Percentiles rank a stretch among this genome's conserved stretches.
Conservation (phyloP, 64 coral and sea anemone species). For the Pocillopora damicornis region DNA sequence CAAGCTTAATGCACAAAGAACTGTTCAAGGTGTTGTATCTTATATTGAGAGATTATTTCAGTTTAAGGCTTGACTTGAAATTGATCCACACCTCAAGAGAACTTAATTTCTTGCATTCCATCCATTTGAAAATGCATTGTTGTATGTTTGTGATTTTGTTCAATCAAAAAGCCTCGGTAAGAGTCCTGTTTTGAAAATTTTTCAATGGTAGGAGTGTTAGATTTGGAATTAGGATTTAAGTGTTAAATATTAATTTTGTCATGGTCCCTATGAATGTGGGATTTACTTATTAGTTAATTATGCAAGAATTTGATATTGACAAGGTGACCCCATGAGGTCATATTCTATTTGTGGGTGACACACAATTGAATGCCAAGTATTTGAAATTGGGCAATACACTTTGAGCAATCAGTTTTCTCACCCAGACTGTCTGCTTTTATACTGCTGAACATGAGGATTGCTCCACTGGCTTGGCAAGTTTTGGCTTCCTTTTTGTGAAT, state of each 20-base stretch:
- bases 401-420: not conserved
- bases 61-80: too few relatives aligned
- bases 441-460: not conserved
- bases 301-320: slow-evolving; percentile 1
- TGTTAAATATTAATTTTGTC: not conserved
- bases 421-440: not conserved
- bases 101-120: too few relatives aligned
- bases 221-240: too few relatives aligned
- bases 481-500: not conserved
- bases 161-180: too few relatives aligned
- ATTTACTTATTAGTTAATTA: not conserved
- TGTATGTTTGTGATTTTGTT: too few relatives aligned
- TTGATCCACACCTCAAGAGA: too few relatives aligned
- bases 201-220: too few relatives aligned
- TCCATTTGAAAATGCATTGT: too few relatives aligned
- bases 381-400: slow-evolving; percentile 30
- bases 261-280: not conserved
- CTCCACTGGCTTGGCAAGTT: not conserved
- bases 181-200: too few relatives aligned
- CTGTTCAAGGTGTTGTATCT: too few relatives aligned
- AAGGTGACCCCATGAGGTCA: not conserved
- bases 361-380: slow-evolving; percentile 23
- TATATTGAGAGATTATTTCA: too few relatives aligned
- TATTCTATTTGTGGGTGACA: not conserved
- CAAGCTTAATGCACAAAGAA: too few relatives aligned